Evolutionary conservation across 2,113 vertebrate genomes (phyloP).

Genomic region (Azemiops feae): DNA sequence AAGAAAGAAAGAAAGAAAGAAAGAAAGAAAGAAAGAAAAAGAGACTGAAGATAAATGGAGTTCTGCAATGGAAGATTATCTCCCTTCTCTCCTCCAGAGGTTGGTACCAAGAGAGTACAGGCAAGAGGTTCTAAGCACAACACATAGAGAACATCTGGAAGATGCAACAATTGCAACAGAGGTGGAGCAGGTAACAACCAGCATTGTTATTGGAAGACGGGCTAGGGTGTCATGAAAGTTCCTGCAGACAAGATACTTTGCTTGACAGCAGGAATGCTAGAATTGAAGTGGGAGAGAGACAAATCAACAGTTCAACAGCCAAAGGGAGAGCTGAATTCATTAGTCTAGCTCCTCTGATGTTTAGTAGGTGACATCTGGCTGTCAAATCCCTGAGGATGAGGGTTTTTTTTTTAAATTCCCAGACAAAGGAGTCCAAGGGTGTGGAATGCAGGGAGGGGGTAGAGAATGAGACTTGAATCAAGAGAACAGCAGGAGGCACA

Average conservation of each 20-base stretch:
- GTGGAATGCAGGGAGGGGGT: slow-evolving; percentile 12
- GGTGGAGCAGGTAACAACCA: not conserved
- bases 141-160: not conserved
- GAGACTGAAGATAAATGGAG: not conserved
- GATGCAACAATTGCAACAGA: not conserved
- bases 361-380: slow-evolving; percentile 44
- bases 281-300: not conserved
- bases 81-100: not conserved
- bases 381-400: slow-evolving; percentile 29
- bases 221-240: not conserved
- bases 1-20: no score
- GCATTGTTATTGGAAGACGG: not conserved
- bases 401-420: slow-evolving; percentile 15
- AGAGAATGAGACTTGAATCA: slow-evolving; percentile 28
- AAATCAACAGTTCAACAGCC: not conserved
- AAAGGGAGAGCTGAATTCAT: slow-evolving; percentile 1
- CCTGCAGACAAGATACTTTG: not conserved
- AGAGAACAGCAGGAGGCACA: slow-evolving; percentile 20
- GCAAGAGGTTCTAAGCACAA: not conserved
- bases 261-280: not conserved
- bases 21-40: no score
- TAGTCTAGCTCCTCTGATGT: slow-evolving; percentile 15
- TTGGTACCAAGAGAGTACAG: not conserved
- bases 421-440: slow-evolving; percentile 52
- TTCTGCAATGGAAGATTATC: not conserved